phyloP scores from a whole-genome alignment of 2,113 vertebrate genomes.

The Campylomormyrus tamandua region DNA sequence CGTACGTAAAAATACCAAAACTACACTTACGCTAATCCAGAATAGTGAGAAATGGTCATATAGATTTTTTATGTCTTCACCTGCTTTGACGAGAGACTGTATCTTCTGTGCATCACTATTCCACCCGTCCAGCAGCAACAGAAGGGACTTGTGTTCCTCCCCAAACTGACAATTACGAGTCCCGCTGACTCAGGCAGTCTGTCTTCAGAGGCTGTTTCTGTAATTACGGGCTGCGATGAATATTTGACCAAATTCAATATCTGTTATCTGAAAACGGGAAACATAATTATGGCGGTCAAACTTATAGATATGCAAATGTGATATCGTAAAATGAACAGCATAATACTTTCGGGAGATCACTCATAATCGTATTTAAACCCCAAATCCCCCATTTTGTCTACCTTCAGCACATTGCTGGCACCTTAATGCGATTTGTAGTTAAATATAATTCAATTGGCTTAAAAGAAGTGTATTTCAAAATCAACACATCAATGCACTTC shows the following conservation, averaged over 20 bases:
- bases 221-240: slow-evolving; percentile 45
- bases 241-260: background rate
- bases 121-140: background rate
- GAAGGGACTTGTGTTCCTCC: background rate
- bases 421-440: background rate
- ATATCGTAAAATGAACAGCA: background rate
- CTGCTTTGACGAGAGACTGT: background rate
- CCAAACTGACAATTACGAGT: background rate
- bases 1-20: background rate
- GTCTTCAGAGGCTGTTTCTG: slow-evolving; percentile 31
- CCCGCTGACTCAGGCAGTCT: no score
- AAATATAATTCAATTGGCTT: background rate
- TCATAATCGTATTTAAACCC: background rate
- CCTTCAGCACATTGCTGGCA: slow-evolving; percentile 15
- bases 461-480: background rate
- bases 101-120: background rate
- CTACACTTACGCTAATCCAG: background rate
- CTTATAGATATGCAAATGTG: background rate
- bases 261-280: background rate
- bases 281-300: background rate
- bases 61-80: background rate
- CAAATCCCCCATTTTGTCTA: slow-evolving; percentile 1
- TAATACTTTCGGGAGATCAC: background rate
- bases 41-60: background rate
- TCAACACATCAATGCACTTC: background rate